Conservation (phyloP, 2,113 vertebrate species). For the Camarhynchus parvulus region DNA sequence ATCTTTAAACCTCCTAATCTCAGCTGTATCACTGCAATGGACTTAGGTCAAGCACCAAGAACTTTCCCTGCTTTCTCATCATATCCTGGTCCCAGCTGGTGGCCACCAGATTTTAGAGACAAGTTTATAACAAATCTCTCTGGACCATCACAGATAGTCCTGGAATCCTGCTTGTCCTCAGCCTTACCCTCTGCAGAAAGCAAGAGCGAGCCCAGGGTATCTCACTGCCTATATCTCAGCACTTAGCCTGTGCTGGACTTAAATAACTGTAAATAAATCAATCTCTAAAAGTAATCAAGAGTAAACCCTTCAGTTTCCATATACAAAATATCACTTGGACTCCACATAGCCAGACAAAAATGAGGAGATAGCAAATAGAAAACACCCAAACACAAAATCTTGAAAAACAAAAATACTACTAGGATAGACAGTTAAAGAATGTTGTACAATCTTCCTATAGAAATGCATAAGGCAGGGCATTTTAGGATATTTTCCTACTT, state of each 20-base stretch:
- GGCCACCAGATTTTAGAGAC: neutral
- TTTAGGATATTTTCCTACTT: neutral
- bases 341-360: neutral
- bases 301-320: neutral
- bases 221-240: neutral
- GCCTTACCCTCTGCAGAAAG: neutral
- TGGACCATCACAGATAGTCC: neutral
- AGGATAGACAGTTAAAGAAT: neutral
- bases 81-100: neutral
- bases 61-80: neutral
- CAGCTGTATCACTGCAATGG: neutral
- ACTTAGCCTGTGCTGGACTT: neutral
- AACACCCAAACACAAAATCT: neutral
- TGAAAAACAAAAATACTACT: neutral
- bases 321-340: neutral
- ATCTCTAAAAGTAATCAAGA: neutral
- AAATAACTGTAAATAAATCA: neutral
- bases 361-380: neutral
- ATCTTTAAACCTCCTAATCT: neutral
- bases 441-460: neutral
- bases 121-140: neutral
- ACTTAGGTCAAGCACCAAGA: neutral
- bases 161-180: neutral
- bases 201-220: neutral
- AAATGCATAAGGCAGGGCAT: neutral